Evolutionary conservation across 1,140 invertebrate species (phyloP).

Genomic region (Cardiocondyla obscurior): DNA sequence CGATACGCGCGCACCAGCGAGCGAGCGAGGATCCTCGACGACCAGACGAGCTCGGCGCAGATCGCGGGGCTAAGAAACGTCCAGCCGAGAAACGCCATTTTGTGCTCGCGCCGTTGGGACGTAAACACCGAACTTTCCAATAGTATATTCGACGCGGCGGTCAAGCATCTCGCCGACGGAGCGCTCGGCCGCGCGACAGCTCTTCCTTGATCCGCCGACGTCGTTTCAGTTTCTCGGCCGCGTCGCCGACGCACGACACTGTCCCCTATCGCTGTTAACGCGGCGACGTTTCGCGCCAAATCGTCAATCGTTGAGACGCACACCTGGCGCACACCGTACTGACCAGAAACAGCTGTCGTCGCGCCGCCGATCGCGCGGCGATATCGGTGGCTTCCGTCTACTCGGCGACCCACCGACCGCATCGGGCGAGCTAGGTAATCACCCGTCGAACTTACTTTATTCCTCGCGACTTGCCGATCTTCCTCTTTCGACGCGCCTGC

Average conservation of each 20-base stretch:
- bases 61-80: conserved; percentile 4
- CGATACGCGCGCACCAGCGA: background rate
- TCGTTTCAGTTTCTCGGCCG: background rate
- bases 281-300: conserved; percentile 73
- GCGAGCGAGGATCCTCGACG: background rate
- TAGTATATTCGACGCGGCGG: conserved; percentile 58
- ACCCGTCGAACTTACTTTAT: background rate
- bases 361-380: conserved; percentile 52
- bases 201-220: background rate
- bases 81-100: conserved; percentile 74
- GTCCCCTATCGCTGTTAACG: background rate
- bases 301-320: conserved; percentile 58
- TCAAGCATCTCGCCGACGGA: background rate
- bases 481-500: too few relatives aligned
- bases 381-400: conserved; percentile 53
- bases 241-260: background rate
- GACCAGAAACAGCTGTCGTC: conserved; percentile 75
- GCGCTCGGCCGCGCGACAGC: background rate
- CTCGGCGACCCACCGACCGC: background rate
- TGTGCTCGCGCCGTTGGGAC: conserved; percentile 70
- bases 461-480: background rate
- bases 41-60: background rate
- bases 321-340: conserved; percentile 73
- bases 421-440: background rate
- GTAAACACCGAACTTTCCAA: conserved; percentile 77